Base-by-base conservation (phyloP, 2,888 invertebrate genomes). In the Caenorhabditis sp. region DNA sequence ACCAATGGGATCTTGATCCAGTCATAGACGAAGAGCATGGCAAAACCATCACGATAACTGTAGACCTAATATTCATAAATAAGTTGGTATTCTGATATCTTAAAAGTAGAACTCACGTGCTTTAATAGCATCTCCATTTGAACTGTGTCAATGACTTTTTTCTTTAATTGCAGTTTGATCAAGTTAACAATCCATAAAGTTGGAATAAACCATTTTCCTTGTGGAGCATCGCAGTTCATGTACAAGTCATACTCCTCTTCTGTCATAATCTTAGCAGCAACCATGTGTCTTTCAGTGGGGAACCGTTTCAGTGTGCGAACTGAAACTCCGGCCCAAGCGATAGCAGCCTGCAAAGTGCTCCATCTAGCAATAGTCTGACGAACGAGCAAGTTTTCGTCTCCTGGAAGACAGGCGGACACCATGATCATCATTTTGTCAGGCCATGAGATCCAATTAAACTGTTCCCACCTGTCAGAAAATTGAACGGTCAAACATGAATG, bases 141-240 rank as follows among this genome's bases (percentile, higher is more conserved):
- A 60, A 88, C 79, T 17, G 89, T 86, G 76, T 90, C 90, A 65
- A 89, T 89, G 26, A 89, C 88, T 54, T 88, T 81, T 27, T 74
- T 76, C 21, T 75, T 61, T 50, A 85, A 75, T 63, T 83, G 78
- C 43, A 80, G 65, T 69, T 85, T 87, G 65, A 90, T 83, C 38
- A 90, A 82, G 63, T 88, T 88, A 66, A 90, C 88, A 59, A 89
- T 89, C 90, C 90, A 90, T 56, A 89, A 85, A 10, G 89, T 84
- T 1, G 90, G 90, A 49, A 90, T 88, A 87, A 90, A 90, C 86
- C 90, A 90, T 78, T 90, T 90, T 79, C 89, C 89, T 81, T 89
- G 89, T 31, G 89, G 88, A 21, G 89, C 89, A 23, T 88, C 87
- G 7, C 88, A 85, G 43, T 86, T 85, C 77, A 90, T 90, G 77